Conservation (phyloP, 2,888 invertebrate genomes). For the Taphrorychus bicolor region DNA sequence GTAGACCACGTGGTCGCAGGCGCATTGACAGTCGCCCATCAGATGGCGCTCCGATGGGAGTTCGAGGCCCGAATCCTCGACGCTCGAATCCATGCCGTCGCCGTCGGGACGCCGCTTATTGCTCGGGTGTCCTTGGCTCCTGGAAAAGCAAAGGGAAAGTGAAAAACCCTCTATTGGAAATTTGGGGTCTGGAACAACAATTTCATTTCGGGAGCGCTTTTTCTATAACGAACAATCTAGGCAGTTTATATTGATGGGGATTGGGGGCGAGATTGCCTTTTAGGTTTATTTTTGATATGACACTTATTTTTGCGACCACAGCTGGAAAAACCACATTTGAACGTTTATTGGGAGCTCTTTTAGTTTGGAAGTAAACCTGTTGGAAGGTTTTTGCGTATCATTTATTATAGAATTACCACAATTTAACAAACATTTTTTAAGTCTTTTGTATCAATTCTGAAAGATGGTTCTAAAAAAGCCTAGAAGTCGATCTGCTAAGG, state of each 20-base stretch:
- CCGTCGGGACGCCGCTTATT: slow-evolving; percentile 54
- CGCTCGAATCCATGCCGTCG: slow-evolving; percentile 59
- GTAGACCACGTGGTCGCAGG: slow-evolving; percentile 58
- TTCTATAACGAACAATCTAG: neutral
- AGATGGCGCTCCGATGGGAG: slow-evolving; percentile 52
- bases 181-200: neutral
- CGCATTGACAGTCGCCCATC: slow-evolving; percentile 55
- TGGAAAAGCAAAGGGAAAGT: slow-evolving; percentile 16
- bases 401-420: too few species aligned
- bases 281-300: neutral
- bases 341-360: too few species aligned
- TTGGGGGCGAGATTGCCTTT: neutral
- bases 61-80: slow-evolving; percentile 58
- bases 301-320: too few species aligned
- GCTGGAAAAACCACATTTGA: too few species aligned
- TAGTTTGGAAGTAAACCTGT: too few species aligned
- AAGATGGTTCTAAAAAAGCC: too few species aligned
- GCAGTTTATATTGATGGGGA: neutral
- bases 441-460: too few species aligned
- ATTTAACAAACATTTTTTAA: too few species aligned
- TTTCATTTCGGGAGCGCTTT: neutral
- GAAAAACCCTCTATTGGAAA: slow-evolving; percentile 12
- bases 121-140: slow-evolving; percentile 20
- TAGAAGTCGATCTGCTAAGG: too few species aligned
- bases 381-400: too few species aligned